Percentiles rank a stretch among this genome's conserved stretches.
Evolutionary conservation across 1,140 invertebrate genomes (phyloP).

Genomic region (Pinna nobilis): DNA sequence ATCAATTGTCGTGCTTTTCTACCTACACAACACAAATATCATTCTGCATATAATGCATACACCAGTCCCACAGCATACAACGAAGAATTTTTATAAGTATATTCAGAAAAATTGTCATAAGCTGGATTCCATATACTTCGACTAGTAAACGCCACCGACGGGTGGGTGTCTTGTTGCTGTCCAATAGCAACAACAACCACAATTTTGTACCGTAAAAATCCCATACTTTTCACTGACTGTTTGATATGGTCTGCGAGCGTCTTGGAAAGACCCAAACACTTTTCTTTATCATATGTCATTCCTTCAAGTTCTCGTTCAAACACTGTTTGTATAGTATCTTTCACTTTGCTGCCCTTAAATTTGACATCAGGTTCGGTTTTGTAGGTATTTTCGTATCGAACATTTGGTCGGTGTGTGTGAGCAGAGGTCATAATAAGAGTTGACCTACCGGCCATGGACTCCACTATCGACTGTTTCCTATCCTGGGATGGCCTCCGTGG

Average conservation of each 20-base stretch:
- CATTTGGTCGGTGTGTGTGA: conserved; percentile 17
- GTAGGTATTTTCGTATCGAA: conserved; percentile 50
- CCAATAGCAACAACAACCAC: conserved; percentile 57
- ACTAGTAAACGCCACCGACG: conserved; percentile 54
- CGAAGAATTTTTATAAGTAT: conserved; percentile 48
- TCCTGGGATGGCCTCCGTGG: conserved; percentile 14
- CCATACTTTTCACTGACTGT: conserved; percentile 50
- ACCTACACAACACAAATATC: conserved; percentile 1
- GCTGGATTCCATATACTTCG: conserved; percentile 63
- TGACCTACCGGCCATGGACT: conserved; percentile 36
- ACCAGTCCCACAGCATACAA: conserved; percentile 61
- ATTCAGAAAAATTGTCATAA: conserved; percentile 59
- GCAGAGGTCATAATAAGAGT: conserved; percentile 41
- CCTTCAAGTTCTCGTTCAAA: conserved; percentile 42
- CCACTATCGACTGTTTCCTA: conserved; percentile 39
- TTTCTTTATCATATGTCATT: conserved; percentile 38
- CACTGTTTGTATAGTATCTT: conserved; percentile 31
- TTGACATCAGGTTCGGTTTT: conserved; percentile 43
- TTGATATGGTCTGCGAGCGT: conserved; percentile 51
- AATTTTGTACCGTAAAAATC: conserved; percentile 57
- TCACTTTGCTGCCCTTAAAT: conserved; percentile 22
- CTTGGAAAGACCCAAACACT: conserved; percentile 41
- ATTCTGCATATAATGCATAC: conserved; percentile 61
- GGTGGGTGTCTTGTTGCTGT: conserved; percentile 37
- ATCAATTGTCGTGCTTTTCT: too few species aligned